These are phyloP conservation scores for Clarias pachynema DNA, from an alignment of 2,797 vertebrate genomes.

Conservation along the genomic window DNA sequence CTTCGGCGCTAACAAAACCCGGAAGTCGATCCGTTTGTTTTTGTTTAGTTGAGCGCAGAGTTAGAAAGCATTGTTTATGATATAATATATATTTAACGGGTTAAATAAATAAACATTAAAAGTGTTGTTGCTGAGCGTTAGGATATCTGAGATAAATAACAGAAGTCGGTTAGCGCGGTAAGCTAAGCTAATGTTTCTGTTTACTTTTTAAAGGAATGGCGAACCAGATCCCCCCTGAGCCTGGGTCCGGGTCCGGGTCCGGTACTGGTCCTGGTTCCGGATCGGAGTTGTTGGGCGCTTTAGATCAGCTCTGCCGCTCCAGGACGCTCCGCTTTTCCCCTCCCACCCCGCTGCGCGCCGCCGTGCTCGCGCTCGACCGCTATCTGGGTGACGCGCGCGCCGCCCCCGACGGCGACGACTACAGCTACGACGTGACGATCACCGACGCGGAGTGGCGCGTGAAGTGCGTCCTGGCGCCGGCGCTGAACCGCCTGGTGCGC, in stretches of 20 bases:
- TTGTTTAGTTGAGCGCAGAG: background rate
- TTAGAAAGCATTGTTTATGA: background rate
- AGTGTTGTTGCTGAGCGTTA: too few relatives aligned
- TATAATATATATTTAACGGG: background rate
- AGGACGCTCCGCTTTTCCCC: conserved; percentile 61
- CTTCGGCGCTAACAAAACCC: conserved; percentile 1
- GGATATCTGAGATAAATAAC: background rate
- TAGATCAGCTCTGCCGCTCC: conserved; percentile 63
- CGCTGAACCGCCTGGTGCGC: conserved; percentile 75
- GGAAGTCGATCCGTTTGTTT: background rate
- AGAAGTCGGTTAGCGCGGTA: background rate
- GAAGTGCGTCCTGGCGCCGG: conserved; percentile 76
- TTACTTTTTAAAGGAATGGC: background rate
- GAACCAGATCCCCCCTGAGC: background rate
- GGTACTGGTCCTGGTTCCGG: background rate
- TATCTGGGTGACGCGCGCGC: conserved; percentile 71
- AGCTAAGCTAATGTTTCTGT: background rate
- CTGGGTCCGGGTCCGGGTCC: background rate
- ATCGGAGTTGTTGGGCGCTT: conserved; percentile 22
- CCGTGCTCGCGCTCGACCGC: conserved; percentile 79
- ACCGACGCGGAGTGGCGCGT: conserved; percentile 75
- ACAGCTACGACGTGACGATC: conserved; percentile 84
- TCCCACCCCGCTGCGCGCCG: conserved; percentile 63
- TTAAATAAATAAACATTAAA: background rate
- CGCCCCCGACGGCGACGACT: conserved; percentile 54